phyloP scores from a whole-genome alignment of 2,113 vertebrate genomes.

The Xerus inauris region DNA sequence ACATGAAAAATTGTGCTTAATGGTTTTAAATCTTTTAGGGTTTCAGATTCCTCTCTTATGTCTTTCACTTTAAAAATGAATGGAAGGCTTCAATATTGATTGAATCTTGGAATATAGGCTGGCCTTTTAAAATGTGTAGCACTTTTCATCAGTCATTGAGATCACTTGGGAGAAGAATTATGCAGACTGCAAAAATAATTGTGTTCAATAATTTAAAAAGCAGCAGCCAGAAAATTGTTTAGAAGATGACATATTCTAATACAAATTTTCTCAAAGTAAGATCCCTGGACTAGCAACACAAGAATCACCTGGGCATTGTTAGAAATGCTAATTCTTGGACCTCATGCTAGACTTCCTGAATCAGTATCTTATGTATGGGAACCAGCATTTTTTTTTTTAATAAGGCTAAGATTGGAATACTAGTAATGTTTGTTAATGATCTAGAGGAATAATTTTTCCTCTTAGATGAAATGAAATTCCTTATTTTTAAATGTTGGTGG shows the following conservation, averaged over 20 bases:
- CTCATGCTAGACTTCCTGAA: not conserved
- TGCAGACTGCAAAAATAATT: not conserved
- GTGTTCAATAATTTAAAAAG: not conserved
- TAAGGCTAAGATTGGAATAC: not conserved
- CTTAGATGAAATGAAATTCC: not conserved
- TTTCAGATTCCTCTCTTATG: not conserved
- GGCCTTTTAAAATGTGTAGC: not conserved
- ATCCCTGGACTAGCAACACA: not conserved
- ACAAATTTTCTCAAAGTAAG: not conserved
- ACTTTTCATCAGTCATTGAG: not conserved
- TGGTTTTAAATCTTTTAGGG: not conserved
- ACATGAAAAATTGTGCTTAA: not conserved
- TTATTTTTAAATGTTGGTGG: not conserved
- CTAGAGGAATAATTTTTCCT: not conserved
- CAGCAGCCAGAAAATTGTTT: not conserved
- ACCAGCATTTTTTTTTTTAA: not conserved
- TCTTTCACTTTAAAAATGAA: constrained; percentile 40
- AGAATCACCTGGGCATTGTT: not conserved
- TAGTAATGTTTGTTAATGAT: not conserved
- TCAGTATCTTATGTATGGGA: not conserved
- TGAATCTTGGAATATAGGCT: not conserved
- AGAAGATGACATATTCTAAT: not conserved
- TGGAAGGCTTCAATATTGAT: not conserved
- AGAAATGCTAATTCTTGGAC: not conserved
- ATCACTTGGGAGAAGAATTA: not conserved